Conservation (phyloP, 2,888 invertebrate genomes). For the Parapristionchus giblindavisi region DNA sequence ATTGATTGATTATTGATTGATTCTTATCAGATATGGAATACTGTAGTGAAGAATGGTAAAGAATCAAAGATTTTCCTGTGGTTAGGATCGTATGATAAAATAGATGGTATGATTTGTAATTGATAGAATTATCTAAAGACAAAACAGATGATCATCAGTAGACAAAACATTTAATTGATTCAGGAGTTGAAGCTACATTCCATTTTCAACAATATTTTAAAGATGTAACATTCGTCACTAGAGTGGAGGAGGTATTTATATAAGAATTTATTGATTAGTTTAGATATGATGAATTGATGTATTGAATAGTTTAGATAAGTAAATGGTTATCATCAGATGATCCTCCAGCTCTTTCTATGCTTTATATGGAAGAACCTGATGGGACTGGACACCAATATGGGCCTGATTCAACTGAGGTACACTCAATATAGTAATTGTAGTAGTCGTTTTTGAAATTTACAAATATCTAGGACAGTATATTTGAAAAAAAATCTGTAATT, state of each 20-base stretch:
- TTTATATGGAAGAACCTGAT: constrained; percentile 31
- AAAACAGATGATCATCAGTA: background rate
- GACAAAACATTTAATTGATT: background rate
- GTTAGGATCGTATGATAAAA: constrained; percentile 31
- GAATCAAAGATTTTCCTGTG: constrained; percentile 8
- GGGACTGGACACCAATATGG: background rate
- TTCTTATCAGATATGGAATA: constrained; percentile 25
- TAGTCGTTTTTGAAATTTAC: background rate
- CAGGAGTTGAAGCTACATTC: constrained; percentile 3
- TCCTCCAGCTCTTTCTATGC: constrained; percentile 25
- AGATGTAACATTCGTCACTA: background rate
- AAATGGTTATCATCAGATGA: constrained; percentile 13
- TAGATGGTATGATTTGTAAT: background rate
- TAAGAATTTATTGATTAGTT: too few species aligned
- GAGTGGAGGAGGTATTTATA: background rate
- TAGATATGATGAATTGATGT: too few species aligned
- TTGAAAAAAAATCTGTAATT: too few species aligned
- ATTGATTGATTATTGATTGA: too few species aligned
- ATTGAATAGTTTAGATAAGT: constrained; percentile 9
- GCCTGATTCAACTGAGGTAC: constrained; percentile 13
- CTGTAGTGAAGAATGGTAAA: constrained; percentile 28
- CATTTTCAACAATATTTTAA: background rate
- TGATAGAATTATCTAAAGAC: background rate
- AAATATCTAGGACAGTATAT: too few species aligned
- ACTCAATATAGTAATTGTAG: background rate